Evolutionary conservation across 2,113 vertebrate species (phyloP).

Genomic region (Burhinus bistriatus): DNA sequence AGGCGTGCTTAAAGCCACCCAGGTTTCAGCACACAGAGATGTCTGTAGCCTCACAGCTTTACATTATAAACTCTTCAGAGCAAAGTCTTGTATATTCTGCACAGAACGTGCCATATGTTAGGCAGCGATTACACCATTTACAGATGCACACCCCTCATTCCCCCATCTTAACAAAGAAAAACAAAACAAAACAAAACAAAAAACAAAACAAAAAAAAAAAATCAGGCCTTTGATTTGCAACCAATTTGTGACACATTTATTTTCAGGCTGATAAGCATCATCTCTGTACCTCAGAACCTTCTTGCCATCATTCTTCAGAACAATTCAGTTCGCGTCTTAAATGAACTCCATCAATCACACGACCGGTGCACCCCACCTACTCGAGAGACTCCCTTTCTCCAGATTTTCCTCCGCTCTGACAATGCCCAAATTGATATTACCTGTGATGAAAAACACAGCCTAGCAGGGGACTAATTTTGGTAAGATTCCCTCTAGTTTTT

Average conservation of each 20-base stretch:
- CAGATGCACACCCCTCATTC: not conserved
- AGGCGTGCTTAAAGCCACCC: not conserved
- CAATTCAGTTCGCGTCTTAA: not conserved
- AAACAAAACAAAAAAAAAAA: too few relatives aligned
- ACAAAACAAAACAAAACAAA: too few relatives aligned
- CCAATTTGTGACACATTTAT: not conserved
- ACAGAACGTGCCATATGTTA: not conserved
- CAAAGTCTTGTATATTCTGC: not conserved
- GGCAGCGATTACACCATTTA: not conserved
- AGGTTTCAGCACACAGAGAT: not conserved
- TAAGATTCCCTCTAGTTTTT: not conserved
- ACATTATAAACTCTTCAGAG: not conserved
- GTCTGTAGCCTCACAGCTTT: not conserved
- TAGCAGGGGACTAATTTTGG: not conserved
- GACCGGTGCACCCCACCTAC: not conserved
- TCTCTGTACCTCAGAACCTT: not conserved
- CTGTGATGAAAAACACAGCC: not conserved
- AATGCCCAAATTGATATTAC: not conserved
- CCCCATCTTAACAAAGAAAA: not conserved
- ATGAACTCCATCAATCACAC: not conserved
- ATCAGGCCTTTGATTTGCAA: not conserved
- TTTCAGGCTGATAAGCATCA: not conserved
- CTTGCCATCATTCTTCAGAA: not conserved
- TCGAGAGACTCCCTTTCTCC: not conserved
- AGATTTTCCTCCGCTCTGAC: not conserved